Evolutionary conservation across 1,140 invertebrate species (phyloP).

Genomic region (Oscheius sp.): DNA sequence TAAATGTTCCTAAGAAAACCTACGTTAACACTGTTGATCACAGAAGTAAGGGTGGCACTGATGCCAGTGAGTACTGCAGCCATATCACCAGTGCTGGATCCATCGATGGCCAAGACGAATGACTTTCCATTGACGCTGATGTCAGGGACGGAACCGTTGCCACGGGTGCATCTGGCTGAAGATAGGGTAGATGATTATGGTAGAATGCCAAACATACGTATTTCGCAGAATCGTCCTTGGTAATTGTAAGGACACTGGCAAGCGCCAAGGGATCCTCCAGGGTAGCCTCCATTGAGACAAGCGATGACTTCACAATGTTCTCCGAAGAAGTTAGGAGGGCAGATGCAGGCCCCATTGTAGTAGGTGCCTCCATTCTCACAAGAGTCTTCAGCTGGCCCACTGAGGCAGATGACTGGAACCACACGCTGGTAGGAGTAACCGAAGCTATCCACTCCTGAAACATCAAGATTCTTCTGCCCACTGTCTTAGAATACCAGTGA

Average conservation of each 20-base stretch:
- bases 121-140: not conserved
- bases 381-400: conserved; percentile 1
- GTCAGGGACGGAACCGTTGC: not conserved
- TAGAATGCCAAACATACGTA: conserved; percentile 14
- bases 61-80: not conserved
- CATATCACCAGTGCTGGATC: conserved; percentile 15
- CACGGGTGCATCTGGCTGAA: conserved; percentile 28
- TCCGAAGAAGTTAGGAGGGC: conserved; percentile 35
- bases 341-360: conserved; percentile 32
- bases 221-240: conserved; percentile 30
- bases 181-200: not conserved
- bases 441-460: conserved; percentile 25
- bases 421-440: conserved; percentile 35
- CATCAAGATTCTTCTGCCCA: not conserved
- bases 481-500: not conserved
- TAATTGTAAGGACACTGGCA: conserved; percentile 20
- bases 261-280: not conserved
- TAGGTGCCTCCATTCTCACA: conserved; percentile 34
- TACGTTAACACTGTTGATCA: not conserved
- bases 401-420: conserved; percentile 18
- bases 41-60: not conserved
- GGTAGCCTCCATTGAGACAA: conserved; percentile 18
- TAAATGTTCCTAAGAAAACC: not conserved
- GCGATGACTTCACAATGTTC: conserved; percentile 20
- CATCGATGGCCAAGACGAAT: conserved; percentile 27